These are phyloP conservation scores for Psilanteris sp. DNA, from an alignment of 1,140 invertebrate genomes.

Conservation along the genomic window DNA sequence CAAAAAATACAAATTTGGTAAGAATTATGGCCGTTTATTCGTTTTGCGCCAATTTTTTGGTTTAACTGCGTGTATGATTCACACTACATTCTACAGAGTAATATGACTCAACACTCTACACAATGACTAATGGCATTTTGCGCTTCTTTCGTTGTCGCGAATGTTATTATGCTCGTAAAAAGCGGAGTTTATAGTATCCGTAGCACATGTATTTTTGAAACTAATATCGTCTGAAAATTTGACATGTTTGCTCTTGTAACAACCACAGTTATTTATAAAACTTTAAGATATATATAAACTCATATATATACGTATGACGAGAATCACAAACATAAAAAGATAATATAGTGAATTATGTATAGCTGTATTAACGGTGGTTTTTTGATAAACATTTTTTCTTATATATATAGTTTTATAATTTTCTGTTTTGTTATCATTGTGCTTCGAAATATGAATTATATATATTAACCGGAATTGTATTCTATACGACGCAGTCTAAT, in stretches of 20 bases:
- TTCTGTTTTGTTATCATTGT: no score
- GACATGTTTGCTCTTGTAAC: conserved; percentile 46
- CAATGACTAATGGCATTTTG: conserved; percentile 47
- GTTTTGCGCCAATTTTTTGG: not conserved
- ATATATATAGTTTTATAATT: no score
- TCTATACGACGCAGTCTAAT: no score
- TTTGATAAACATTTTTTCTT: no score
- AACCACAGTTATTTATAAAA: conserved; percentile 52
- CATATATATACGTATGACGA: no score
- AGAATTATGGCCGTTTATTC: no score
- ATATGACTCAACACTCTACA: conserved; percentile 38
- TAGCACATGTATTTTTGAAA: conserved; percentile 52
- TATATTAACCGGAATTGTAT: no score
- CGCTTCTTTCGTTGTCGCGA: conserved; percentile 23
- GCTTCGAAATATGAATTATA: no score
- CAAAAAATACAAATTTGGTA: no score
- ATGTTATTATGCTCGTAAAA: conserved; percentile 45
- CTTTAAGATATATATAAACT: conserved; percentile 18
- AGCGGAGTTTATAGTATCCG: conserved; percentile 39
- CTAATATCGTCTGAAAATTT: conserved; percentile 49
- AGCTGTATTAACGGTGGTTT: no score
- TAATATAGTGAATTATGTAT: no score
- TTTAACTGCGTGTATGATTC: conserved; percentile 10
- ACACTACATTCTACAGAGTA: conserved; percentile 28
- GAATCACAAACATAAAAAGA: conserved; percentile 44